Evolutionary conservation across 2,888 invertebrate genomes (phyloP), one percentile per base, ranked within the genome.

Genomic region (Aleiodes leptofemur): DNA sequence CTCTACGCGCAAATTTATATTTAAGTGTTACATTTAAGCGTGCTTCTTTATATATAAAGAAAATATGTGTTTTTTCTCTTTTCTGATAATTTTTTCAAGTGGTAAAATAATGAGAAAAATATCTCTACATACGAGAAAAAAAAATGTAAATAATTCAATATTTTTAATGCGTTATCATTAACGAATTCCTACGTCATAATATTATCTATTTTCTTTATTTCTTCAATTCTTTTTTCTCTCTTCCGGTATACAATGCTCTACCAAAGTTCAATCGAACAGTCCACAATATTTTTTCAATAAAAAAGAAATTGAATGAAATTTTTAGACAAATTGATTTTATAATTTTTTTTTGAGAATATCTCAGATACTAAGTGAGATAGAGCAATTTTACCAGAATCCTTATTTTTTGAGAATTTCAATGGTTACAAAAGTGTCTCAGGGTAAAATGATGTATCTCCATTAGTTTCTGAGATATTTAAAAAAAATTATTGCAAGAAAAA

Each of bases 221-320:
- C 73, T 78, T 76, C 61, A 14, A 16, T 77, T 74, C 55, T 16
- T 75, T 72, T 74, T 74, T 69, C 9, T 43, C 43, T 43, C 43
- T 72, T 80, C 80, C 79, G 77, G 77, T 64, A 79, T 76, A 72
- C 73, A 80, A 78, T 77, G 73, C 79, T 78, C 77, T 81, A 82
- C 82, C 82, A 82, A 82, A 82, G 82, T 80, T 77, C 76, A 79
- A 79, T 74, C 77, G 77, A 69, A 55, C 69, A 53, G 56, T 69
- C 43, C 56, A 56, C 56, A 38, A 69, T 69, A 43, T 69, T 16
- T 69, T 56, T 23, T 55, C 57, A 57, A 11, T 7, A 55, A 3
- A 64, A 34, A 38, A 34, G 1, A 64, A 43, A 64, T 64, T 64
- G 23, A 23, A 23, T 23, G 23, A 23, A 23, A 1, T 23, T 23